These are phyloP conservation scores for Trididemnum nubilum DNA, from an alignment of 23 tunicate species.

Conservation along the genomic window DNA sequence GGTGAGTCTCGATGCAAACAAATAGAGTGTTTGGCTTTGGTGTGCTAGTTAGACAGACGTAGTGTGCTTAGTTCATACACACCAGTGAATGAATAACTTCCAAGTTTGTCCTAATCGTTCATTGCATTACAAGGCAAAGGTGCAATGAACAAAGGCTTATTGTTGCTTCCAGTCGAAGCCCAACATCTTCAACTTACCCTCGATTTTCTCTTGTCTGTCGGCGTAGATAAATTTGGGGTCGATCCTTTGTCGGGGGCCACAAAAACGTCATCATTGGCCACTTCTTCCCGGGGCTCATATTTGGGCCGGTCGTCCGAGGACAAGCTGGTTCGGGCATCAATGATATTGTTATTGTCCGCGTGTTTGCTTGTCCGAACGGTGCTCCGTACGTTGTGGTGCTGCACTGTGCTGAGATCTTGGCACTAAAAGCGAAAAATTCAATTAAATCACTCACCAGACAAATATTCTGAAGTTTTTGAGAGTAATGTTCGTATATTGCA, in stretches of 20 bases:
- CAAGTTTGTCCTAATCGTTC: too few species aligned
- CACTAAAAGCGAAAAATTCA: neutral
- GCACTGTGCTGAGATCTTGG: constrained; percentile 4
- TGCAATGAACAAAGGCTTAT: too few species aligned
- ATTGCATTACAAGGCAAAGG: too few species aligned
- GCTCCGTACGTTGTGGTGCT: constrained; percentile 9
- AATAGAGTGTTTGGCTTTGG: too few species aligned
- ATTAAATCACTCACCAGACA: too few species aligned
- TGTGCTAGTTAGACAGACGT: too few species aligned
- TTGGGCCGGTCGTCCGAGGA: constrained; percentile 20
- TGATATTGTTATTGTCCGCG: neutral
- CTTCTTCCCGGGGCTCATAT: constrained; percentile 6
- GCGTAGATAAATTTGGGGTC: neutral
- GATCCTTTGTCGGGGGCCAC: neutral
- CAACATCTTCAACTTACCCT: constrained; percentile 1
- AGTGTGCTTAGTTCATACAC: too few species aligned
- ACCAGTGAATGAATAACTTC: too few species aligned
- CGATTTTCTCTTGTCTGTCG: neutral
- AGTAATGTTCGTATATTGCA: too few species aligned
- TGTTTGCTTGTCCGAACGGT: neutral
- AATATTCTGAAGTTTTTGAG: too few species aligned
- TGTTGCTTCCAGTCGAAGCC: too few species aligned
- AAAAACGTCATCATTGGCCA: neutral
- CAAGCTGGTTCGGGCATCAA: neutral
- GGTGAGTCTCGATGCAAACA: too few species aligned